Conservation (phyloP, 2,113 vertebrate species). For the Oostethus manadensis region DNA sequence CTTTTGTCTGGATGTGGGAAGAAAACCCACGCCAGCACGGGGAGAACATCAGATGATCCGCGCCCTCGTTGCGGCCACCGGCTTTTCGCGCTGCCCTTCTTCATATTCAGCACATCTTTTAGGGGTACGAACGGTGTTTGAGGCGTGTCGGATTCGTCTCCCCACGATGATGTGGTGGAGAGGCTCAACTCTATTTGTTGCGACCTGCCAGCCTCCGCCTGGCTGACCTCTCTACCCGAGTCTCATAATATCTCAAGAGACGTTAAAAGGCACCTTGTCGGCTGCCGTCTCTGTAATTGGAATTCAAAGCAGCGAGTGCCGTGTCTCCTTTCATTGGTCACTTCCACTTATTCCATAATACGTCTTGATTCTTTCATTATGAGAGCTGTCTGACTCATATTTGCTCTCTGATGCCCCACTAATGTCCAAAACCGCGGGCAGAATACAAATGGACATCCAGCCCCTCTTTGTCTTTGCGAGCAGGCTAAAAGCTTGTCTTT, state of each 20-base stretch:
- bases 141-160: constrained; percentile 32
- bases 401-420: constrained; percentile 90
- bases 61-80: constrained; percentile 67
- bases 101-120: constrained; percentile 68
- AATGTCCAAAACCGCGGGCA: constrained; percentile 82
- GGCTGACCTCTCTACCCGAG: constrained; percentile 79
- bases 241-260: constrained; percentile 53
- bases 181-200: constrained; percentile 36
- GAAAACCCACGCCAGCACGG: too few species aligned
- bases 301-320: constrained; percentile 82
- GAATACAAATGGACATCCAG: constrained; percentile 76
- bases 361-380: constrained; percentile 86
- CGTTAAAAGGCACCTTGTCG: constrained; percentile 54
- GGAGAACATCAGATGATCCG: constrained; percentile 89
- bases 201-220: constrained; percentile 74
- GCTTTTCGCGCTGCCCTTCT: background rate
- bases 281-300: constrained; percentile 75
- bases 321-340: constrained; percentile 83
- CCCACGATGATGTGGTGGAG: constrained; percentile 36
- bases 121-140: constrained; percentile 78
- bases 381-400: constrained; percentile 94
- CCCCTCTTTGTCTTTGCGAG: constrained; percentile 15
- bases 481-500: constrained; percentile 5
- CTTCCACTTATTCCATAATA: constrained; percentile 88
- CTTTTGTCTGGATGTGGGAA: too few species aligned